Evolutionary conservation across 2,113 vertebrate species (phyloP).

Genomic region (Stegostoma tigrinum): DNA sequence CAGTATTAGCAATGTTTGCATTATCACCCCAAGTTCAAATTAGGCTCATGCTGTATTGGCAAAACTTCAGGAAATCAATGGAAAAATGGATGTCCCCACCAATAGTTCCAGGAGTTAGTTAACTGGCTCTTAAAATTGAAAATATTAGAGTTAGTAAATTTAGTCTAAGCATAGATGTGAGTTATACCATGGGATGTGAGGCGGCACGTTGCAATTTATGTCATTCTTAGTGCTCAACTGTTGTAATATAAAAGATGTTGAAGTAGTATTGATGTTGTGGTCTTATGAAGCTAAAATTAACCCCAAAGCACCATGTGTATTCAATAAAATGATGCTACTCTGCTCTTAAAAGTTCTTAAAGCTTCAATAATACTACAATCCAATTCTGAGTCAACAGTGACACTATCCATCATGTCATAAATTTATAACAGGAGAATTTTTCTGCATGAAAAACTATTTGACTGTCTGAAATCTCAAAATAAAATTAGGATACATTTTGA

Average conservation of each 20-base stretch:
- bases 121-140: background rate
- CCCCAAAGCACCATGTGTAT: background rate
- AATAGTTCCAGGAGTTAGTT: background rate
- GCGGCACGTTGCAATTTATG: background rate
- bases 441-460: conserved; percentile 10
- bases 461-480: background rate
- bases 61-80: background rate
- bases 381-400: background rate
- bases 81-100: background rate
- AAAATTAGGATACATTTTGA: conserved; percentile 23
- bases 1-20: background rate
- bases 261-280: background rate
- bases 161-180: background rate
- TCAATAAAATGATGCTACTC: background rate
- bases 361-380: background rate
- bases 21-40: background rate
- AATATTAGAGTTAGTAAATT: background rate
- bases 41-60: background rate
- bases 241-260: background rate
- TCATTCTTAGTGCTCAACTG: background rate
- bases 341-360: background rate
- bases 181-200: background rate
- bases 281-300: conserved; percentile 10
- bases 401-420: background rate
- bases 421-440: background rate